These are phyloP conservation scores for Polyergus mexicanus DNA, from an alignment of 1,140 invertebrate genomes.

Conservation along the genomic window DNA sequence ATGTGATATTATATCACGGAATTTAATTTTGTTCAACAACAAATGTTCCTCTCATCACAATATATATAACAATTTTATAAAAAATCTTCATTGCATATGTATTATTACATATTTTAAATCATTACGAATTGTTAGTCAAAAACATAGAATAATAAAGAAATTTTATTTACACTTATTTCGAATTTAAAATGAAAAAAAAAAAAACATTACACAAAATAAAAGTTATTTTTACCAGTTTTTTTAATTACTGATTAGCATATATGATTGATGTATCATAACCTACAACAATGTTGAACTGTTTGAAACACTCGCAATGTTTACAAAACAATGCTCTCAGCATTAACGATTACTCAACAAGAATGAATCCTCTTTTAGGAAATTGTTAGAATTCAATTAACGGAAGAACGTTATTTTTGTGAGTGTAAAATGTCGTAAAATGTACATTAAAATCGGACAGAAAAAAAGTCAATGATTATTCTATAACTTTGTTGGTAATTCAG, in stretches of 20 bases:
- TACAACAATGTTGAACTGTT: not conserved
- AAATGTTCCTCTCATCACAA: not conserved
- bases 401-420: not conserved
- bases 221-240: not conserved
- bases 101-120: not conserved
- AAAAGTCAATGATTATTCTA: not conserved
- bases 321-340: conserved; percentile 3
- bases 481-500: conserved; percentile 13
- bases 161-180: not conserved
- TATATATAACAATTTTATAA: not conserved
- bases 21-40: not conserved
- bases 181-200: not conserved
- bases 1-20: not conserved
- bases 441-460: not conserved
- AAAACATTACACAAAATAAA: not conserved
- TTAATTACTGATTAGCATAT: not conserved
- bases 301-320: conserved; percentile 6
- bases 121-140: not conserved
- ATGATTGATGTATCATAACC: not conserved
- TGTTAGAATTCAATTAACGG: not conserved
- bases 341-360: not conserved
- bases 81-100: not conserved
- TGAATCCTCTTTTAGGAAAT: not conserved
- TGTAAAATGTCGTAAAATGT: not conserved
- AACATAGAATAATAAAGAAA: not conserved